Evolutionary conservation across 2,888 invertebrate species (phyloP), one percentile per base, ranked within the genome.

Genomic region (Spilosoma lubricipeda): DNA sequence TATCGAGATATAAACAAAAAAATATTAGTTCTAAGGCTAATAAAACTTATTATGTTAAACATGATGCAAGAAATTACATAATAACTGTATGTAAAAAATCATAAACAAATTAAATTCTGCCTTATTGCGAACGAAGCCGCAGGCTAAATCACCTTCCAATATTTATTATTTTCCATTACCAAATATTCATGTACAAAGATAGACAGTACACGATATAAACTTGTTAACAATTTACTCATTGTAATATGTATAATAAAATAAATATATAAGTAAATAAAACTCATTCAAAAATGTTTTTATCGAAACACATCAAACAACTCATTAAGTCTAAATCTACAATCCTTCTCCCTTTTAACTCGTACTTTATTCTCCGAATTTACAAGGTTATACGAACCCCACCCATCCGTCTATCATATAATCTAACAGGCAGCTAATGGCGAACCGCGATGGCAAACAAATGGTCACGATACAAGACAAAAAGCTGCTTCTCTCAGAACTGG

Each of bases 381-480:
- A 88, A 86, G 84, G 76, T 76, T 69, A 67, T 65, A 67, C 8
- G 82, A 78, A 80, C 86, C 82, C 83, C 87, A 84, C 88, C 88
- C 86, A 87, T 80, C 77, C 79, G 82, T 85, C 81, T 83, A 87
- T 86, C 86, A 81, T 80, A 85, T 80, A 80, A 81, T 80, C 80
- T 78, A 73, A 86, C 82, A 86, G 83, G 82, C 84, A 85, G 81
- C 85, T 91, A 92, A 93, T 90, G 89, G 87, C 85, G 85, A 90
- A 85, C 86, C 82, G 81, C 85, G 89, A 90, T 90, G 83, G 89
- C 90, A 90, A 91, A 91, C 90, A 91, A 91, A 92, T 90, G 90
- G 85, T 88, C 82, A 84, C 88, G 89, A 90, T 90, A 90, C 81
- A 84, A 88, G 85, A 90, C 90, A 93, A 94, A 93, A 93, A 91